These are phyloP conservation scores for Patagioenas fasciata DNA, from an alignment of 2,113 vertebrate species.

Conservation along the genomic window DNA sequence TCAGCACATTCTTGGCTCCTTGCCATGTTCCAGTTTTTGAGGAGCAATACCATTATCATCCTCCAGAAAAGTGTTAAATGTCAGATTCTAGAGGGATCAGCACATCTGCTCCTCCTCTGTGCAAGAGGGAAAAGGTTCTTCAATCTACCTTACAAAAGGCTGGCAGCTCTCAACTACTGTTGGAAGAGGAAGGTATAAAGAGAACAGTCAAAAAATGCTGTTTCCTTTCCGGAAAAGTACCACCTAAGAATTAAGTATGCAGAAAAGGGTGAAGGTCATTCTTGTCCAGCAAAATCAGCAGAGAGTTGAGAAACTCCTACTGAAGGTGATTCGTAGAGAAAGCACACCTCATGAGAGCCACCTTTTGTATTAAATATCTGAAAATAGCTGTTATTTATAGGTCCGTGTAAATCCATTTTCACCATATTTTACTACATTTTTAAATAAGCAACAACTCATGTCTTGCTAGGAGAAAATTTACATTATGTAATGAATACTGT, in stretches of 20 bases:
- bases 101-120: fast-evolving
- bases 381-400: neutral
- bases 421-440: neutral
- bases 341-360: fast-evolving
- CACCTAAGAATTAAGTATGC: neutral
- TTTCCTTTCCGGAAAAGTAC: neutral
- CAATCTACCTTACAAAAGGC: neutral
- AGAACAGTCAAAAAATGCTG: neutral
- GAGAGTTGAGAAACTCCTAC: neutral
- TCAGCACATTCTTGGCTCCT: neutral
- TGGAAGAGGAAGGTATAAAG: neutral
- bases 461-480: neutral
- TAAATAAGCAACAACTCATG: neutral
- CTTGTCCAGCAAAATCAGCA: neutral
- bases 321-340: neutral
- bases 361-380: neutral
- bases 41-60: neutral
- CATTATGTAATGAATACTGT: neutral
- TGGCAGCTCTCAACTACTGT: neutral
- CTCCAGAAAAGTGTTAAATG: neutral
- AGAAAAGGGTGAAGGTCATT: neutral
- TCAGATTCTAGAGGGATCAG: neutral
- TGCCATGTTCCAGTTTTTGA: neutral
- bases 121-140: neutral
- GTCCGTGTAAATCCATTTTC: neutral